Evolutionary conservation across 2,113 vertebrate genomes (phyloP), one percentile per base, ranked within the genome.

Genomic region (Pelvicachromis taeniatus): DNA sequence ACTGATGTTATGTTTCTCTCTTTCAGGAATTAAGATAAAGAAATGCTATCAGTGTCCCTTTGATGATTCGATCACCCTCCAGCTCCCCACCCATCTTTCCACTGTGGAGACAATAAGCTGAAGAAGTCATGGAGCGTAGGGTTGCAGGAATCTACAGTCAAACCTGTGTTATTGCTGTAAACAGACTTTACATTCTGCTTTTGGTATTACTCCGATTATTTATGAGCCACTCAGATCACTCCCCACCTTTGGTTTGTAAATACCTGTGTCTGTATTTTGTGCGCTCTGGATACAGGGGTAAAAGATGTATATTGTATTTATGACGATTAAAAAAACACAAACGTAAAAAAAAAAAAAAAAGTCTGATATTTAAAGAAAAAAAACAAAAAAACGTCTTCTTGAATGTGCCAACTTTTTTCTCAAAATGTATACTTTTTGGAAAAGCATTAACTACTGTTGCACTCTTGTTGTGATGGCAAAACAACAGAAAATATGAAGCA

Each of bases 361-460:
- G 87, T 94, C 92, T 92, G 86, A 95, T 95, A 93, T 94, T 65
- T 38, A 13, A 38, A 63, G 4, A 29, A 58, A 2, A 19, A 3
- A 31, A 58, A 29, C 4, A 14, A 59, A n/a, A 2, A 65, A 92
- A 94, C 93, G 92, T 97, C 93, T 95, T 96, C 94, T 96, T 95
- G 95, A 97, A 97, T 96, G 96, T 97, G 96, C 96, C 96, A 96
- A 96, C 92, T 75, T 94, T 94, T 96, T 94, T 94, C 93, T 96
- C 94, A 83, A 95, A 90, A 94, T 93, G 92, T 96, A 92, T 93
- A 95, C 86, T 85, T 94, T 95, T 93, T 89, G 81, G 81, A 73
- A 86, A 94, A 87, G 89, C 94, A 88, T 94, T 86, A 94, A 94
- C 95, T 92, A 91, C 88, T 94, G 93, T 96, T 96, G 96, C 96